Evolutionary conservation across 1,140 invertebrate species (phyloP).

Genomic region (Gyrodactylus salaris): DNA sequence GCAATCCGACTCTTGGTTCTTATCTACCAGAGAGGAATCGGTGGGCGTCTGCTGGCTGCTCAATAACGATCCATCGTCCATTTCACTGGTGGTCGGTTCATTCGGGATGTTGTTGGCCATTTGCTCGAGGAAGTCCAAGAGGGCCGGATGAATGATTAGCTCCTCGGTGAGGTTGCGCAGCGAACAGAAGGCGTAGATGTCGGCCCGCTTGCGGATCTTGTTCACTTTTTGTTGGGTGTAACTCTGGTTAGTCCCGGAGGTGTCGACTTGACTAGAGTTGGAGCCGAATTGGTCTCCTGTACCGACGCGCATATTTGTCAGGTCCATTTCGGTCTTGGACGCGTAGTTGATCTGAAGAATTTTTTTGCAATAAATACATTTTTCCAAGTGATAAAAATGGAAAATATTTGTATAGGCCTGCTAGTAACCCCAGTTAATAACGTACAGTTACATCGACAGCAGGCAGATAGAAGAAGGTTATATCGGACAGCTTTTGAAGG

Average conservation of each 20-base stretch:
- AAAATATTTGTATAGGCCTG: no score
- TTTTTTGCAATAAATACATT: no score
- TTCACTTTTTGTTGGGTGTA: neutral
- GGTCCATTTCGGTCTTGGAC: neutral
- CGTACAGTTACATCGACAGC: constrained; percentile 57
- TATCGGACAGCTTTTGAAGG: constrained; percentile 11
- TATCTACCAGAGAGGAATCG: neutral
- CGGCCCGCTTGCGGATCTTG: neutral
- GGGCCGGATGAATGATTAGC: constrained; percentile 18
- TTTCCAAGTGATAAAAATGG: no score
- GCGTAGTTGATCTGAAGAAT: no score
- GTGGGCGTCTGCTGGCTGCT: neutral
- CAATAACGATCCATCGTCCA: neutral
- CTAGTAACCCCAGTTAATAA: no score
- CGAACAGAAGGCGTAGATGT: neutral
- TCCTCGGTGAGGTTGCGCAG: constrained; percentile 13
- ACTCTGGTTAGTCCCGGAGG: neutral
- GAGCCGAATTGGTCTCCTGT: neutral
- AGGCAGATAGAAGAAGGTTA: constrained; percentile 68
- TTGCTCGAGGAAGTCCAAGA: constrained; percentile 28
- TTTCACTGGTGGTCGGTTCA: neutral
- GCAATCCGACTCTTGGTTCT: neutral
- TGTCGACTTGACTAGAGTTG: neutral
- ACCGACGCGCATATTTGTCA: neutral
- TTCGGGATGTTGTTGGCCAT: constrained; percentile 21